Base-by-base conservation (phyloP, 2,888 invertebrate species). In the Vesta saturnalis region DNA sequence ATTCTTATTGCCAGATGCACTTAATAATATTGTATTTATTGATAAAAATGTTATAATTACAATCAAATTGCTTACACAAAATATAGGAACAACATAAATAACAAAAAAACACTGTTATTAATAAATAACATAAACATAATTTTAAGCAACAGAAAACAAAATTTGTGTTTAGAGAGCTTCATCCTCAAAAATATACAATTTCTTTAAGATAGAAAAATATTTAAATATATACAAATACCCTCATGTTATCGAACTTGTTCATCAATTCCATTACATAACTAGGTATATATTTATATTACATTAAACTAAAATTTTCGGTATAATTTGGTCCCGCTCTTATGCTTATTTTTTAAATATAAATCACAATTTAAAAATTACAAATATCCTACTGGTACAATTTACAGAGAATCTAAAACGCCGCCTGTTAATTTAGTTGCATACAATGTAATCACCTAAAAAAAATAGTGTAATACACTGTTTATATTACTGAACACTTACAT, bases 381-480 rank as follows among this genome's bases (percentile, higher is more conserved):
- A 30, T n/a, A n/a, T n/a, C 54, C 35, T 35, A 65, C 35, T 49
- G 39, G 49, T 56, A 21, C 35, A 52, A 46, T 73, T 84, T 81
- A 87, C 73, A 86, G 83, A 0, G 88, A 87, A 76, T 91, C 91
- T 80, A 89, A 84, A 70, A 88, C 88, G 73, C 90, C 88, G 70
- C 94, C 94, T 79, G 94, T 91, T 77, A 94, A 87, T 85, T 94
- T 94, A 73, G 93, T 91, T 71, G 94, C 94, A 82, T 94, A 94
- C 82, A 93, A 89, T 82, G 92, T 91, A 76, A 94, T 88, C 79
- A 94, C 90, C 93, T 93, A 86, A 58, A 88, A 88, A 71, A 72
- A 74, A 79, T 16, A 6, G 49, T 49, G 10, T 2, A n/a, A 43
- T 43, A 43, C 10, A n/a, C 4, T 5, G 43, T 43, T 5, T 43